These are phyloP conservation scores for Ophioninae sp. DNA, from an alignment of 2,888 invertebrate genomes.

Conservation along the genomic window DNA sequence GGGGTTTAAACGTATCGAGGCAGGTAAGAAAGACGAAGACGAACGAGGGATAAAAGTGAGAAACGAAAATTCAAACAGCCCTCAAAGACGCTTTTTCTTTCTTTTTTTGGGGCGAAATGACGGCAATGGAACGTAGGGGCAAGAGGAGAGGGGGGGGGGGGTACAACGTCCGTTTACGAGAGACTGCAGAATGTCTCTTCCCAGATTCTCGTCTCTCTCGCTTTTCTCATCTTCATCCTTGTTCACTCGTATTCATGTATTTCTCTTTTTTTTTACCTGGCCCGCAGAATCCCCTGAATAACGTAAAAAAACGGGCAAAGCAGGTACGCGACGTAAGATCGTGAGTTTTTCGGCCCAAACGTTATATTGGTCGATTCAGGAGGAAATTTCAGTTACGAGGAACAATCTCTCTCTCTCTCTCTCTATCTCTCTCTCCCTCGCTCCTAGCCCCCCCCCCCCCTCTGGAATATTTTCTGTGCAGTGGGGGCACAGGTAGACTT, in stretches of 20 bases:
- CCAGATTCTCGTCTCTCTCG: conserved; percentile 61
- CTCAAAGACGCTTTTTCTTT: conserved; percentile 64
- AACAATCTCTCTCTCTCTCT: conserved; percentile 56
- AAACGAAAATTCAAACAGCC: conserved; percentile 68
- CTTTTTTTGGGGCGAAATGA: conserved; percentile 13
- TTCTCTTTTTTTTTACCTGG: conserved; percentile 73
- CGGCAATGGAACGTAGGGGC: conserved; percentile 1
- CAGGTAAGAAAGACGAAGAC: conserved; percentile 54
- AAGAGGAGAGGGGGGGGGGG: background rate
- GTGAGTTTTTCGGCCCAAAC: conserved; percentile 36
- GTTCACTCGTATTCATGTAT: conserved; percentile 38
- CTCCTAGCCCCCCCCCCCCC: conserved; percentile 17
- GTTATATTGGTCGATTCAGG: conserved; percentile 71
- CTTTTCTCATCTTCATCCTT: conserved; percentile 34
- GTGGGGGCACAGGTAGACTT: conserved; percentile 43
- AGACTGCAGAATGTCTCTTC: conserved; percentile 47
- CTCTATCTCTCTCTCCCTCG: conserved; percentile 50
- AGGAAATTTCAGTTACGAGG: conserved; percentile 77
- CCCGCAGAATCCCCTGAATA: conserved; percentile 77
- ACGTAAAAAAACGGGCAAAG: conserved; percentile 73
- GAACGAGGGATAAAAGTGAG: conserved; percentile 50
- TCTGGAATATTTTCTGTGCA: too few relatives aligned
- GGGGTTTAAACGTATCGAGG: conserved; percentile 40
- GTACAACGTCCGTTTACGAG: conserved; percentile 67
- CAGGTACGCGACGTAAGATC: conserved; percentile 72